Evolutionary conservation across 1,140 invertebrate species (phyloP).

Genomic region (Agraylea sexmaculata): DNA sequence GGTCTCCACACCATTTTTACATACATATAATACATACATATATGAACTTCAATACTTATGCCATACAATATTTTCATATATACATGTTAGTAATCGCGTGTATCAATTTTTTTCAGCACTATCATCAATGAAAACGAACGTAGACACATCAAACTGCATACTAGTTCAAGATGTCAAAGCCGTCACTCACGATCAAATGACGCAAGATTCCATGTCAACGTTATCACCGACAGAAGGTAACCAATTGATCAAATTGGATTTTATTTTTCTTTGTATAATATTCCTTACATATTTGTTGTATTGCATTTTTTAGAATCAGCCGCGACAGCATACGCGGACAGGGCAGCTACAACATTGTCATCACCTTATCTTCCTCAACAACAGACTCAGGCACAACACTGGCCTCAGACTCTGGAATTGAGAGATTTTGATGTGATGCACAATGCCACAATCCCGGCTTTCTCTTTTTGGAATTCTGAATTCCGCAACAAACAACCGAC

Average conservation of each 20-base stretch:
- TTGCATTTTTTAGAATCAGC: slow-evolving; percentile 36
- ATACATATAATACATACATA: no score
- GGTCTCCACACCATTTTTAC: no score
- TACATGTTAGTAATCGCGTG: no score
- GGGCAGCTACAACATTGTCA: slow-evolving; percentile 37
- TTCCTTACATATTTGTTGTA: neutral
- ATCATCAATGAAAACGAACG: slow-evolving; percentile 71
- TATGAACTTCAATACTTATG: no score
- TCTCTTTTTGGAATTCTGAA: slow-evolving; percentile 85
- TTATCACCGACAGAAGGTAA: slow-evolving; percentile 64
- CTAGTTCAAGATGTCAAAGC: slow-evolving; percentile 81
- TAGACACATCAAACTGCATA: slow-evolving; percentile 77
- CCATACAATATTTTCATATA: no score
- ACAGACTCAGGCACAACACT: slow-evolving; percentile 53
- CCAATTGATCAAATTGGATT: neutral
- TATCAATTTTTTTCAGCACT: slow-evolving; percentile 55
- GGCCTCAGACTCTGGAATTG: slow-evolving; percentile 70
- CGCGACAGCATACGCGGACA: slow-evolving; percentile 37
- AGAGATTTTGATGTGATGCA: slow-evolving; percentile 71
- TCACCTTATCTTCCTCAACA: slow-evolving; percentile 46
- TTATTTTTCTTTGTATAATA: neutral
- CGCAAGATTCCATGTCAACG: slow-evolving; percentile 58
- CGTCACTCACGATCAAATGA: slow-evolving; percentile 68
- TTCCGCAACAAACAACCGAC: slow-evolving; percentile 79
- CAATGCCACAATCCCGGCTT: slow-evolving; percentile 68